These are phyloP conservation scores for Papilio demoleus DNA, from an alignment of 2,888 invertebrate genomes.

Conservation along the genomic window DNA sequence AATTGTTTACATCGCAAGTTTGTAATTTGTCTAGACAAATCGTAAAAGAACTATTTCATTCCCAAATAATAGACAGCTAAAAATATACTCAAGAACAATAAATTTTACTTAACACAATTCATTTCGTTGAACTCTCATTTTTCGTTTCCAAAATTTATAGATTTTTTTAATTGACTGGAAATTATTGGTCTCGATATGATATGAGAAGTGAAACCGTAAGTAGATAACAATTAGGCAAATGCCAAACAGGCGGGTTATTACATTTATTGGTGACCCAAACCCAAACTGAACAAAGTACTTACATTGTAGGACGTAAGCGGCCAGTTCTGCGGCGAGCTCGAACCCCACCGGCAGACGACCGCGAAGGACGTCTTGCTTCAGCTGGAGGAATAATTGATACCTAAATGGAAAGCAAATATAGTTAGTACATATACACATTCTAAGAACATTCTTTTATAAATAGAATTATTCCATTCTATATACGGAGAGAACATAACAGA, in stretches of 20 bases:
- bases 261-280: background rate
- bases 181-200: too few species aligned
- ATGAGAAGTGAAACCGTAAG: too few species aligned
- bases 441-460: background rate
- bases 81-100: too few species aligned
- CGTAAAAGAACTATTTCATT: background rate
- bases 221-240: too few species aligned
- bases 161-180: too few species aligned
- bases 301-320: slow-evolving; percentile 97
- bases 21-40: background rate
- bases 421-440: background rate
- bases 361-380: slow-evolving; percentile 97
- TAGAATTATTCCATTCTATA: too few species aligned
- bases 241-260: background rate
- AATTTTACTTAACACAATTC: too few species aligned
- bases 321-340: slow-evolving; percentile 95
- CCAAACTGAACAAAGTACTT: slow-evolving; percentile 74
- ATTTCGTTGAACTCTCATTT: too few species aligned
- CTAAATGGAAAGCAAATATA: slow-evolving; percentile 73
- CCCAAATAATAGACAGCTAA: background rate
- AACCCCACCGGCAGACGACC: slow-evolving; percentile 95
- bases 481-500: too few species aligned
- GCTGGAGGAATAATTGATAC: slow-evolving; percentile 98
- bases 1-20: background rate
- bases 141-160: too few species aligned